Conservation (phyloP, 2,797 vertebrate genomes). For the Anguilla obscura region DNA sequence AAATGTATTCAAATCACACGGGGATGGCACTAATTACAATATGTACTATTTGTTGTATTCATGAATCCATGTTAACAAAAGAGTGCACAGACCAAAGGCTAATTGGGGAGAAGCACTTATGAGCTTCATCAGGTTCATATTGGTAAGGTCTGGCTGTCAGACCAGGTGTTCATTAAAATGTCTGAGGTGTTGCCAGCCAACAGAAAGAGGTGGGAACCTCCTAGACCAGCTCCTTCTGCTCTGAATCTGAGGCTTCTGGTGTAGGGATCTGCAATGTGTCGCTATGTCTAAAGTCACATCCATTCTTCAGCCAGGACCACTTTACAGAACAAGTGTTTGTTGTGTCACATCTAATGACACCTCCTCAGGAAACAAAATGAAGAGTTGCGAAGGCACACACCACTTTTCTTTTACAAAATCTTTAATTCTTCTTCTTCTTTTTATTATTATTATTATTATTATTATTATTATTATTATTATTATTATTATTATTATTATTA, state of each 20-base stretch:
- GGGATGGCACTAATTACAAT: neutral
- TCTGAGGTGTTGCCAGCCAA: slow-evolving; percentile 4
- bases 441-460: too few species aligned
- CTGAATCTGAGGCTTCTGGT: neutral
- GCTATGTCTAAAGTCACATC: neutral
- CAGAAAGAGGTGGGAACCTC: neutral
- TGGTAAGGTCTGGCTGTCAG: neutral
- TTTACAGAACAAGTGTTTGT: neutral
- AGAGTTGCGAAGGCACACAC: neutral
- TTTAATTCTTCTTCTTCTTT: too few species aligned
- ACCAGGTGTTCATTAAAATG: slow-evolving; percentile 3
- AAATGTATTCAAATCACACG: neutral
- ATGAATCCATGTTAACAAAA: neutral
- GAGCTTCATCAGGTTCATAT: neutral
- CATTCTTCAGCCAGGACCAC: too few species aligned
- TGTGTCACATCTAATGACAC: neutral
- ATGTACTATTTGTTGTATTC: slow-evolving; percentile 1
- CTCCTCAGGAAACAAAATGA: neutral
- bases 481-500: too few species aligned
- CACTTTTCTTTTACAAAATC: too few species aligned
- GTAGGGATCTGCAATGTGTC: neutral
- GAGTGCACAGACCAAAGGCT: neutral
- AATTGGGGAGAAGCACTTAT: neutral
- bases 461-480: too few species aligned
- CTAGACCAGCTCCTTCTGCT: neutral